phyloP scores from a whole-genome alignment of 2,113 vertebrate genomes.

The Origma solitaria region DNA sequence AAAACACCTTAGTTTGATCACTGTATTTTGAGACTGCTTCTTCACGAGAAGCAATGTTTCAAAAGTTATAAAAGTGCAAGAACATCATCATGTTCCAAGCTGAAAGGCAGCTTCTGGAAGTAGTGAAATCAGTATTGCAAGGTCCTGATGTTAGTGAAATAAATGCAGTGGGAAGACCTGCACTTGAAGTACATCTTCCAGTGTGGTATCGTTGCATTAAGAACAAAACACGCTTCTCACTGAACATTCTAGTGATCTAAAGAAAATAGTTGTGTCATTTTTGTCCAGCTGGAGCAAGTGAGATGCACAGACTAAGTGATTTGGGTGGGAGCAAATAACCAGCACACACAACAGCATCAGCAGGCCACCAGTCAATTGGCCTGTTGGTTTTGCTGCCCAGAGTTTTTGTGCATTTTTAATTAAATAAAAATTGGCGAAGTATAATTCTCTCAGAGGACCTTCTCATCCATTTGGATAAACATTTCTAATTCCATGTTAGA shows the following conservation, averaged over 20 bases:
- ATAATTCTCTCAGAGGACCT: constrained; percentile 5
- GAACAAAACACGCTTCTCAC: not conserved
- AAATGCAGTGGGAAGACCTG: not conserved
- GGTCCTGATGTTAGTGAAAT: not conserved
- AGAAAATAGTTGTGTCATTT: not conserved
- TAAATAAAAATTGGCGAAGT: not conserved
- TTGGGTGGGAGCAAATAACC: not conserved
- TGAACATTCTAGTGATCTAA: not conserved
- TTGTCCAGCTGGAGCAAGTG: not conserved
- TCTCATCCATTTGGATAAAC: not conserved
- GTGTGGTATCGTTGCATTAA: not conserved
- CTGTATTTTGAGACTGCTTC: constrained; percentile 38
- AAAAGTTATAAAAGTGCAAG: constrained; percentile 46
- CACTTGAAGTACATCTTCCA: not conserved
- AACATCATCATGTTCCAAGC: constrained; percentile 12
- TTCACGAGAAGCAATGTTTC: constrained; percentile 28
- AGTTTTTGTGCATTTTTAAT: not conserved
- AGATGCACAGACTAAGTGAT: not conserved
- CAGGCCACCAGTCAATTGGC: not conserved
- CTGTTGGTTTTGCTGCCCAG: not conserved
- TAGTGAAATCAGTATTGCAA: not conserved
- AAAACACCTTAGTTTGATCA: not conserved
- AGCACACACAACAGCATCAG: not conserved
- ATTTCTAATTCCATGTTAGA: not conserved
- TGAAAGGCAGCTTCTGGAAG: constrained; percentile 32